A percentile compares a stretch with the other conserved stretches of the same genome.
Evolutionary conservation across 2,113 vertebrate genomes (phyloP).

Genomic region (Gnathonemus echidnorhynchus): DNA sequence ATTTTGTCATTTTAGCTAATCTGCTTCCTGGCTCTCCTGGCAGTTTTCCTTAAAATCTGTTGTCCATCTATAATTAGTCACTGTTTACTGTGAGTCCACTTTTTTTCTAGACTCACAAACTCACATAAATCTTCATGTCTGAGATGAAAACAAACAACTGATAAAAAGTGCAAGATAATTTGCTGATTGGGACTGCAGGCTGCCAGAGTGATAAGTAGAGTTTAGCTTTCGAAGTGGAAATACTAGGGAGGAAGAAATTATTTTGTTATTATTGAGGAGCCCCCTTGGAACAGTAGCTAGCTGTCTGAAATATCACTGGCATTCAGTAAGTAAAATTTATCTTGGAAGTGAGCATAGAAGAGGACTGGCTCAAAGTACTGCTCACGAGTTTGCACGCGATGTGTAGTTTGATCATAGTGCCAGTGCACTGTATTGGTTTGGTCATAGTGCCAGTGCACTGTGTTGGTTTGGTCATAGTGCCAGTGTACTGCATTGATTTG

Average conservation of each 20-base stretch:
- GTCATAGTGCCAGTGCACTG: too few relatives aligned
- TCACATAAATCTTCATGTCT: not conserved
- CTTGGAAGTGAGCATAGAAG: not conserved
- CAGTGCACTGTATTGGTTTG: not conserved
- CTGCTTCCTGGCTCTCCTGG: not conserved
- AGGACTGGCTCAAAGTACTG: not conserved
- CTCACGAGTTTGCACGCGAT: not conserved
- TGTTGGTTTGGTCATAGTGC: not conserved
- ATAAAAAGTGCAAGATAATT: not conserved
- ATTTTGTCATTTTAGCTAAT: not conserved
- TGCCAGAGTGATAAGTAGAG: not conserved
- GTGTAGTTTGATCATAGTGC: not conserved
- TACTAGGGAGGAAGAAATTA: constrained; percentile 26
- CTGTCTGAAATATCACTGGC: not conserved
- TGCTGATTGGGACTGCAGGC: not conserved
- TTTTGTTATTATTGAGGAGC: not conserved
- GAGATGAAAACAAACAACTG: not conserved
- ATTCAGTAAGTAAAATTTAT: constrained; percentile 14
- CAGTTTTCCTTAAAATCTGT: not conserved
- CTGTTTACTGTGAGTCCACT: not conserved
- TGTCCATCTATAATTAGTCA: not conserved
- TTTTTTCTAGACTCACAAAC: not conserved
- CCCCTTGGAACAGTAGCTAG: not conserved
- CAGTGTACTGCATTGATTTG: too few relatives aligned
- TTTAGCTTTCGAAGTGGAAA: not conserved